Conservation (phyloP, 2,888 invertebrate genomes). For the Ophion ellenae region DNA sequence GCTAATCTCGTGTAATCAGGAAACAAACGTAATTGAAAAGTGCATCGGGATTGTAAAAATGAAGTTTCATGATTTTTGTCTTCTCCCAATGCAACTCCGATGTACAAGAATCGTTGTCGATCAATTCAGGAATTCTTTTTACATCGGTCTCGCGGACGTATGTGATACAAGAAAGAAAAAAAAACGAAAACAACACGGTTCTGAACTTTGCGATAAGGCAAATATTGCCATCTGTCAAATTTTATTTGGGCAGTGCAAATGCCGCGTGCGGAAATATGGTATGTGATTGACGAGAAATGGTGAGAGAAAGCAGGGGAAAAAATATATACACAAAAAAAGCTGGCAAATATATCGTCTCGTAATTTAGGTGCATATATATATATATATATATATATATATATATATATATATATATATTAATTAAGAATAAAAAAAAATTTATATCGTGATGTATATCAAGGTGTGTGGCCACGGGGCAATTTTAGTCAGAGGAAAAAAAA, state of each 20-base stretch:
- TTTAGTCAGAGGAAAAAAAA: conserved; percentile 35
- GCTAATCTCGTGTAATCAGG: neutral
- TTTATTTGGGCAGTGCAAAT: conserved; percentile 46
- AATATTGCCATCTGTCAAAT: conserved; percentile 51
- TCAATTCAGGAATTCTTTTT: neutral
- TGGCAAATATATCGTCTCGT: conserved; percentile 65
- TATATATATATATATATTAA: conserved; percentile 44
- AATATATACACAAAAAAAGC: conserved; percentile 57
- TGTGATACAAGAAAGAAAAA: conserved; percentile 9
- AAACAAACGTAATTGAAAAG: neutral
- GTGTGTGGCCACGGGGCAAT: conserved; percentile 60
- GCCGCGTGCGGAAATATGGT: conserved; percentile 71
- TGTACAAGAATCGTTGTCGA: neutral
- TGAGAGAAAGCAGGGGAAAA: conserved; percentile 9
- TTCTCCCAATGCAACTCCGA: neutral
- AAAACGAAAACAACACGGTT: neutral
- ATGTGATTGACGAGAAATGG: conserved; percentile 49
- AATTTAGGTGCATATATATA: conserved; percentile 58
- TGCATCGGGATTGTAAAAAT: neutral
- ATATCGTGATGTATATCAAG: conserved; percentile 73
- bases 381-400: conserved; percentile 48
- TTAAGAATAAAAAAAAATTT: conserved; percentile 63
- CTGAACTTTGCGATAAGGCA: conserved; percentile 37
- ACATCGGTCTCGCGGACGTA: neutral
- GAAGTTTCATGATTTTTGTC: neutral